Percentiles rank a stretch among this genome's conserved stretches.
Evolutionary conservation across 2,888 invertebrate species (phyloP).

Genomic region (Ectemnius cavifrons): DNA sequence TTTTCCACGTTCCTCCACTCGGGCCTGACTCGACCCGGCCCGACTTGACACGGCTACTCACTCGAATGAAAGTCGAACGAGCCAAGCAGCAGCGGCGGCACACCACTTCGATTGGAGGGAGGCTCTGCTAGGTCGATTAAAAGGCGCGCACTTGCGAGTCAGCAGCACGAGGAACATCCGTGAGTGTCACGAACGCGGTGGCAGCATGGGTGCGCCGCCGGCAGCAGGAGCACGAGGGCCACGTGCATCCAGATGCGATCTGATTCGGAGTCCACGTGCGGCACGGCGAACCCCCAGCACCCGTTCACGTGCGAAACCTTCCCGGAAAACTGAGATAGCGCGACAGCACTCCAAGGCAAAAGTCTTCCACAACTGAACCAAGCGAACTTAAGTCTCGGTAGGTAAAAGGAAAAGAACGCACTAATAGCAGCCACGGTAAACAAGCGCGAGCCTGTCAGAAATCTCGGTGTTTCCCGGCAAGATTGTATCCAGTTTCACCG

Average conservation of each 20-base stretch:
- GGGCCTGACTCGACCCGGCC: slow-evolving; percentile 1
- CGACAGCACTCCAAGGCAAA: neutral
- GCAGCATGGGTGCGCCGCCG: slow-evolving; percentile 40
- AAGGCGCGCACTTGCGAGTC: slow-evolving; percentile 5
- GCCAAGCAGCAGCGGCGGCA: neutral
- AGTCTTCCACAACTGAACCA: neutral
- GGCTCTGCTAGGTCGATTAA: neutral
- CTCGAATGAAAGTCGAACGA: slow-evolving; percentile 35
- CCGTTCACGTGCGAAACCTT: slow-evolving; percentile 10
- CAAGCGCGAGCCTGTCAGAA: too few relatives aligned
- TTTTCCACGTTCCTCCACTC: slow-evolving; percentile 8
- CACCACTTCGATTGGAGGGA: too few relatives aligned
- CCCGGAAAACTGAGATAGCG: too few relatives aligned
- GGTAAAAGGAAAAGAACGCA: neutral
- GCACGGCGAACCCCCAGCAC: neutral
- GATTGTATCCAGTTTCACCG: slow-evolving; percentile 38
- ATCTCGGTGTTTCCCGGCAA: neutral
- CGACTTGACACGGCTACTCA: slow-evolving; percentile 7
- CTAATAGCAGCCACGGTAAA: neutral
- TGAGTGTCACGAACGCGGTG: slow-evolving; percentile 21
- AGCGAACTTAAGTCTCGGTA: neutral
- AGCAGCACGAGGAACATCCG: slow-evolving; percentile 38
- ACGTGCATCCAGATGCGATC: slow-evolving; percentile 55
- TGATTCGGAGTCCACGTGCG: slow-evolving; percentile 51
- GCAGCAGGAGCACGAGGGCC: slow-evolving; percentile 39